Base-by-base conservation (phyloP, 2,113 vertebrate species). In the Syngnathoides biaculeatus region DNA sequence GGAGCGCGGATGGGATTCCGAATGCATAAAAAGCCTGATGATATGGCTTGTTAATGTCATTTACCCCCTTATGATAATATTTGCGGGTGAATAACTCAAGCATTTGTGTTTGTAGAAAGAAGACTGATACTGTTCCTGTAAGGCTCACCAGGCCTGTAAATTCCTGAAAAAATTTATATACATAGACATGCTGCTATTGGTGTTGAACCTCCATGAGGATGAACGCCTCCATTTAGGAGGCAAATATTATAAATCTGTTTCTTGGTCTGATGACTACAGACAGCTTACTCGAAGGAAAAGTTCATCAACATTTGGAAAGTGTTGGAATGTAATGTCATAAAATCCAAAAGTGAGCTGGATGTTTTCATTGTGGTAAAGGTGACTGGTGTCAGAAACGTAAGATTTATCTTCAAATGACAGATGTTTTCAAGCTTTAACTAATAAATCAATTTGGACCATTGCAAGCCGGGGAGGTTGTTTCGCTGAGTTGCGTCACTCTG, bases 1-100 rank as follows among this genome's bases (percentile, higher is more conserved):
- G 73, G 80, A 88, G 77, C 86, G 77, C 79, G 85, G 86, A 79
- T 80, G 52, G 42, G 48, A 85, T 77, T 73, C 60, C 67, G 42
- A 68, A 40, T 80, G 79, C 77, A 83, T 68, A 75, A 85, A 81
- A 80, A 79, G 22, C 26, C 85, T 35, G 65, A 68, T 43, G 62
- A 61, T 65, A 58, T 65, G 68, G 75, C 69, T 83, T 71, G 74
- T 76, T 84, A 80, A 83, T 84, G 77, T 78, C 70, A 13, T 79
- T 81, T 74, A 73, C 57, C 72, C 66, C 79, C 59, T 66, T 58
- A 53, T 68, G 74, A 86, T 82, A 87, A 86, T 86, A 80, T 72
- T 73, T 40, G 79, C 83, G 84, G 80, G 50, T 65, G 78, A 80
- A 73, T 40, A 57, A 64, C 65, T 85, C 86, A 74, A 79, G 78